A percentile compares a stretch with the other conserved stretches of the same genome.
phyloP scores from a whole-genome alignment of 2,888 invertebrate genomes.

The Tetragnatha montana region DNA sequence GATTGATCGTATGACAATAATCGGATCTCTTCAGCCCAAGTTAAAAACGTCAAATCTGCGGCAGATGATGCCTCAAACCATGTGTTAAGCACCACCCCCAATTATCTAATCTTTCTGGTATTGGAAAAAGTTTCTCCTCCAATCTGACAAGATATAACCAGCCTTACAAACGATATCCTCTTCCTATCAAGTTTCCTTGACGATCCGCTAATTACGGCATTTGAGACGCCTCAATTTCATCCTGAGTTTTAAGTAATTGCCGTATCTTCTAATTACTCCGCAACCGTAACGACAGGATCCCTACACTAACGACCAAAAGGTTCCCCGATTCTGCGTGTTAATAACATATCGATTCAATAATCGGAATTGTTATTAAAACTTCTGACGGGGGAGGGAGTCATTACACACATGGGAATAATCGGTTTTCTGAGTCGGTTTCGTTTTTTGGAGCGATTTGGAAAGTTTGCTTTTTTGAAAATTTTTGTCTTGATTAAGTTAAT shows the following conservation, averaged over 20 bases:
- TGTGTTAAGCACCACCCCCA: too few species aligned
- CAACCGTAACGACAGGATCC: constrained; percentile 45
- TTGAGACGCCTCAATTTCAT: constrained; percentile 36
- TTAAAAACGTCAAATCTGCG: too few species aligned
- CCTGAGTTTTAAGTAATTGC: constrained; percentile 55
- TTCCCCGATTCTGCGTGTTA: constrained; percentile 45
- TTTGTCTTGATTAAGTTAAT: not conserved
- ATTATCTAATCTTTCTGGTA: too few species aligned
- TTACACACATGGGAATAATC: constrained; percentile 30
- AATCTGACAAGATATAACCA: not conserved
- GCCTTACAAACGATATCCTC: not conserved
- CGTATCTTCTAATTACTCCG: constrained; percentile 43
- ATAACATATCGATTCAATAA: constrained; percentile 62
- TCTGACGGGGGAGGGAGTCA: constrained; percentile 32
- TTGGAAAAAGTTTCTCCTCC: not conserved
- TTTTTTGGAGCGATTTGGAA: constrained; percentile 36
- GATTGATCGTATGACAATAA: too few species aligned
- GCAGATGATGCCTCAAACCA: too few species aligned
- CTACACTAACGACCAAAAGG: constrained; percentile 49
- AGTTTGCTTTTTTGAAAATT: constrained; percentile 4
- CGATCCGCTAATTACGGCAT: constrained; percentile 46
- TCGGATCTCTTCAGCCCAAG: too few species aligned
- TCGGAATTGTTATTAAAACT: constrained; percentile 65
- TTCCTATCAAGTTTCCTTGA: constrained; percentile 15
- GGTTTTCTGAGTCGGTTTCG: constrained; percentile 33